A percentile compares a stretch with the other conserved stretches of the same genome.
These are phyloP conservation scores for Laspeyria flexula DNA, from an alignment of 2,888 invertebrate species.

Conservation along the genomic window DNA sequence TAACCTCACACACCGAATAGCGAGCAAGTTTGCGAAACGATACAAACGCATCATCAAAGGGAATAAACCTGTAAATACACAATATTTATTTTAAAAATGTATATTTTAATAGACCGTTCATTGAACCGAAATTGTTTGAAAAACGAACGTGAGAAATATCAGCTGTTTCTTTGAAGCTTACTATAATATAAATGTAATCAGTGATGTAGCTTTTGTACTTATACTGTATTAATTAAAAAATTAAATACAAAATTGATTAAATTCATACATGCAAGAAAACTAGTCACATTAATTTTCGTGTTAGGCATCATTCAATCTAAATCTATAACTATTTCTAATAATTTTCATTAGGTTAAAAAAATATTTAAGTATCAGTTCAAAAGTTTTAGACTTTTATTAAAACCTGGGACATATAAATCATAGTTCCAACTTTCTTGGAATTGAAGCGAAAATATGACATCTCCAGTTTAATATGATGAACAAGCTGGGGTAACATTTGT, in stretches of 20 bases:
- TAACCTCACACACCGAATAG: slow-evolving; percentile 7
- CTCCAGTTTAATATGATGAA: too few relatives aligned
- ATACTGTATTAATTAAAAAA: too few relatives aligned
- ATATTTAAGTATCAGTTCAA: too few relatives aligned
- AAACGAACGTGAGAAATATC: not conserved
- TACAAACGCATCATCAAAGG: slow-evolving; percentile 8
- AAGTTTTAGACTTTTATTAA: not conserved
- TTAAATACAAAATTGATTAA: too few relatives aligned
- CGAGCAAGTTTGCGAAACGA: slow-evolving; percentile 6
- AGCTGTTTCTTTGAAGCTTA: not conserved
- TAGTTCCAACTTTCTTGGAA: not conserved
- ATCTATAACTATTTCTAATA: too few relatives aligned
- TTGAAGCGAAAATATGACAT: not conserved
- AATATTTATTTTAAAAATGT: not conserved
- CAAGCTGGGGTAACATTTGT: not conserved
- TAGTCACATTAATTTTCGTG: too few relatives aligned
- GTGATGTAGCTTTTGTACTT: too few relatives aligned
- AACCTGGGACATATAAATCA: not conserved
- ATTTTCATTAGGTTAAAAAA: too few relatives aligned
- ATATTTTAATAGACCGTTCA: not conserved
- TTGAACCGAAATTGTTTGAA: not conserved
- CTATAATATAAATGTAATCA: too few relatives aligned
- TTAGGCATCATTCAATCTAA: too few relatives aligned
- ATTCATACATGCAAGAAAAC: too few relatives aligned
- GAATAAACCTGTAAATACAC: not conserved